Evolutionary conservation across 1,140 invertebrate genomes (phyloP).

Genomic region (Colletes latitarsis): DNA sequence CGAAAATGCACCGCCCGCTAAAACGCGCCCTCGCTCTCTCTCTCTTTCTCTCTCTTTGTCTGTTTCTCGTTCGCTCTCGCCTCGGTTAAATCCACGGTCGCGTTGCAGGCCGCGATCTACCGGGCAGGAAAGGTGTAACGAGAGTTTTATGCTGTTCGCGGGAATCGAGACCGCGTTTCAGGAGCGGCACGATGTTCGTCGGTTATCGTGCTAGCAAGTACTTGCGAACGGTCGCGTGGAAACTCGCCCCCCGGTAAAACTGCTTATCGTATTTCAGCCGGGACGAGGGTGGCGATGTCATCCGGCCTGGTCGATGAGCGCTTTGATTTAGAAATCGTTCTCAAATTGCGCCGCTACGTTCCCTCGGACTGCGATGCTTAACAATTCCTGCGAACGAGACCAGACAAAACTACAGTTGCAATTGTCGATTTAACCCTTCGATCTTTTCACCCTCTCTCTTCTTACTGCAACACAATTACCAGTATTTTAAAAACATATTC

Average conservation of each 20-base stretch:
- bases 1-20: constrained; percentile 31
- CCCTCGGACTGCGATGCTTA: no score
- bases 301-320: background rate
- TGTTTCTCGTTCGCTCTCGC: no score
- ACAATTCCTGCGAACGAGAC: no score
- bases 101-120: constrained; percentile 2
- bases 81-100: no score
- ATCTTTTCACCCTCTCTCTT: no score
- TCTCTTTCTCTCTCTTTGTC: no score
- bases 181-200: background rate
- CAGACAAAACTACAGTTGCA: no score
- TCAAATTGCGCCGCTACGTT: background rate
- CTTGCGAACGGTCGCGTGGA: constrained; percentile 35
- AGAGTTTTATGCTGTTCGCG: constrained; percentile 37
- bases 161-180: constrained; percentile 1
- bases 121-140: background rate
- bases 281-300: background rate
- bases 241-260: background rate
- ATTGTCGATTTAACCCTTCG: no score
- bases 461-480: no score
- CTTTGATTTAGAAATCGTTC: constrained; percentile 9
- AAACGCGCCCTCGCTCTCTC: background rate
- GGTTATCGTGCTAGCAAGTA: background rate
- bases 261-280: constrained; percentile 22
- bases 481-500: no score